These are phyloP conservation scores for Acholoe squamosa DNA, from an alignment of 2,888 invertebrate species.

Conservation along the genomic window DNA sequence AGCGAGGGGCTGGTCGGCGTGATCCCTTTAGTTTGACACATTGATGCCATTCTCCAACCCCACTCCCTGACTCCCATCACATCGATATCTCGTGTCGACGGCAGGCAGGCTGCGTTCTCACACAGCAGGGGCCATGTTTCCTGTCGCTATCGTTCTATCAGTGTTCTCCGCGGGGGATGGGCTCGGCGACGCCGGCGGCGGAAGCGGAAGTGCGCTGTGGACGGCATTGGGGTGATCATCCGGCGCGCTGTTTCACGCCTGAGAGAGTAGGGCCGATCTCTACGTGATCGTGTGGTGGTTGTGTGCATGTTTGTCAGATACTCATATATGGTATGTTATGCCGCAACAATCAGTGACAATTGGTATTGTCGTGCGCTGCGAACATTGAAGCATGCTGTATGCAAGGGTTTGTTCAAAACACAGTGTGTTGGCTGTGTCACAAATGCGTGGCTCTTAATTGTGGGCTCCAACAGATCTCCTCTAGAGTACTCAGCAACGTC, in stretches of 20 bases:
- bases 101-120: not conserved
- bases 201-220: not conserved
- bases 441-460: too few species aligned
- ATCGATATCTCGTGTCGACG: conserved; percentile 9
- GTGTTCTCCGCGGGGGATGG: not conserved
- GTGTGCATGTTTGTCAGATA: too few species aligned
- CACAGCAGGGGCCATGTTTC: not conserved
- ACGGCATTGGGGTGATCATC: not conserved
- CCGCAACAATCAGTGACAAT: too few species aligned
- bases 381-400: too few species aligned
- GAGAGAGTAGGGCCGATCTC: not conserved
- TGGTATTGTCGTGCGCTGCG: too few species aligned
- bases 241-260: not conserved
- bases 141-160: conserved; percentile 27
- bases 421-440: too few species aligned
- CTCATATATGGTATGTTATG: too few species aligned
- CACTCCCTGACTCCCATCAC: not conserved
- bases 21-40: not conserved
- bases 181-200: not conserved
- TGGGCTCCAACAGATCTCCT: too few species aligned
- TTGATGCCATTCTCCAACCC: not conserved
- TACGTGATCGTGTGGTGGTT: too few species aligned
- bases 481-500: too few species aligned
- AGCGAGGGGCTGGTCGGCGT: not conserved
- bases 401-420: too few species aligned